phyloP scores from a whole-genome alignment of 1,140 invertebrate genomes.

The Drosophila tsacasi region DNA sequence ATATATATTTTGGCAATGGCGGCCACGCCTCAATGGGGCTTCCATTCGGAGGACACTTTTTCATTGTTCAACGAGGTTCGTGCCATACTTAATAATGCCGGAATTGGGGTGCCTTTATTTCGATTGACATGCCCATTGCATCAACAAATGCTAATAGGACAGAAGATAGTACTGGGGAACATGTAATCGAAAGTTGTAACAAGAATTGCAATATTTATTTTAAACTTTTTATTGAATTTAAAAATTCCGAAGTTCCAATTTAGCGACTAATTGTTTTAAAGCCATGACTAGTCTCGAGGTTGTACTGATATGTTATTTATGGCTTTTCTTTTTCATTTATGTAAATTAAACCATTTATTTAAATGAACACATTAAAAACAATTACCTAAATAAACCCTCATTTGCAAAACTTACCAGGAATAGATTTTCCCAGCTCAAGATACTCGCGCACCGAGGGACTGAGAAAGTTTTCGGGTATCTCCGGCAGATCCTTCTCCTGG shows the following conservation, averaged over 20 bases:
- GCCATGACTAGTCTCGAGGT: background rate
- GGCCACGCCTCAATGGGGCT: too few relatives aligned
- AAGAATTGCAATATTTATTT: background rate
- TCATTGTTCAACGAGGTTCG: constrained; percentile 7
- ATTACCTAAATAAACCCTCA: background rate
- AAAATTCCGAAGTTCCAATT: background rate
- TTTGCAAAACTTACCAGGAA: constrained; percentile 89
- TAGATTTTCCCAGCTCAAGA: constrained; percentile 93
- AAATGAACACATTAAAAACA: background rate
- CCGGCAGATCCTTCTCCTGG: constrained; percentile 86
- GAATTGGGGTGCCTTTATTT: constrained; percentile 12
- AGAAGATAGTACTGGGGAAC: background rate
- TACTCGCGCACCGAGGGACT: constrained; percentile 93
- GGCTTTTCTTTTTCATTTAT: too few relatives aligned
- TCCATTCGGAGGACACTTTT: constrained; percentile 1
- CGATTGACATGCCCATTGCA: constrained; percentile 48
- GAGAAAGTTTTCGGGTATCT: constrained; percentile 91
- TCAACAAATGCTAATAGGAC: constrained; percentile 4
- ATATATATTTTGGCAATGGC: constrained; percentile 18
- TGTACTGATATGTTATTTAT: background rate
- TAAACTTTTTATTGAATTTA: background rate
- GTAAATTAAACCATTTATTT: background rate
- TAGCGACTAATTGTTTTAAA: background rate
- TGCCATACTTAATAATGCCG: constrained; percentile 30
- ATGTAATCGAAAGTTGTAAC: background rate